These are phyloP conservation scores for Aldrovandia affinis DNA, from an alignment of 2,797 vertebrate genomes.

Conservation along the genomic window DNA sequence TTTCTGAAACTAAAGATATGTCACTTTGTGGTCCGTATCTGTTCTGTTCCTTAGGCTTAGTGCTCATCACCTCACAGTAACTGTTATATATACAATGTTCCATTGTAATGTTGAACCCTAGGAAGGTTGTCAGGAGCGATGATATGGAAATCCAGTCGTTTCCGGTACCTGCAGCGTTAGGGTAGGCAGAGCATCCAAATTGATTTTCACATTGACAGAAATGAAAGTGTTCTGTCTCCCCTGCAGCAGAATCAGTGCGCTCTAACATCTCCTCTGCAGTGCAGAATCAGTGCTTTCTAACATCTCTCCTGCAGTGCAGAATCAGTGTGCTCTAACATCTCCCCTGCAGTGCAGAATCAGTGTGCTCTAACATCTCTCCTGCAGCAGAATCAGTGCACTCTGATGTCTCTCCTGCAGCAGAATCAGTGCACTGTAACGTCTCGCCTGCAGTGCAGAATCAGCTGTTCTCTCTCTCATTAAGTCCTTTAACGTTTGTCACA, in stretches of 20 bases:
- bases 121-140: not conserved
- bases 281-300: too few species aligned
- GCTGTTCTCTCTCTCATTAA: constrained; percentile 8
- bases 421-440: too few species aligned
- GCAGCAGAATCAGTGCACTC: not conserved
- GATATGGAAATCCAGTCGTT: not conserved
- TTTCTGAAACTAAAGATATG: constrained; percentile 35
- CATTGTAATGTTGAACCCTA: not conserved
- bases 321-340: not conserved
- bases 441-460: too few species aligned
- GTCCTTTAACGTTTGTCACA: not conserved
- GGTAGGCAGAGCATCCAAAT: not conserved
- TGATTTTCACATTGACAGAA: not conserved
- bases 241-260: not conserved
- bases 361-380: too few species aligned
- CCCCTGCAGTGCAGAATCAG: not conserved
- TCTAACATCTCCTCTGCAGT: not conserved
- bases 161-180: not conserved
- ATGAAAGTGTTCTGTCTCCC: not conserved
- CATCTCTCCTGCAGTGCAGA: too few species aligned
- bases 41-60: not conserved
- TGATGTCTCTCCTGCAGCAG: not conserved
- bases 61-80: not conserved
- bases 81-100: not conserved
- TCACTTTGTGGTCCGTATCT: not conserved